A percentile compares a stretch with the other conserved stretches of the same genome.
Conservation (phyloP, 2,888 invertebrate genomes). For the Oscheius sp. region DNA sequence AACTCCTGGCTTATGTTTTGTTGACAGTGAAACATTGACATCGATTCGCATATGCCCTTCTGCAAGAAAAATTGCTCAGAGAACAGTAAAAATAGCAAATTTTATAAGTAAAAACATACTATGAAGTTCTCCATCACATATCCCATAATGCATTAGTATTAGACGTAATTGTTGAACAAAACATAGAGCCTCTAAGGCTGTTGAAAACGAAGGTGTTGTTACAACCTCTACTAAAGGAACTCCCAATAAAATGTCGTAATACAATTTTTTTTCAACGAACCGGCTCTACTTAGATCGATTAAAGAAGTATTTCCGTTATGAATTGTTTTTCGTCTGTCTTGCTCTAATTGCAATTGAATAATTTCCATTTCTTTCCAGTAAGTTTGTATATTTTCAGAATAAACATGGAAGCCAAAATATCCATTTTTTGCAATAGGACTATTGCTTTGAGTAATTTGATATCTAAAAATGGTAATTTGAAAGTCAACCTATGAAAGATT, state of each 20-base stretch:
- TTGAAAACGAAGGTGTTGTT: conserved; percentile 88
- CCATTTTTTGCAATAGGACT: conserved; percentile 86
- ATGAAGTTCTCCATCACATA: conserved; percentile 94
- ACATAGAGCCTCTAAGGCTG: conserved; percentile 90
- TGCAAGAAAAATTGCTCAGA: conserved; percentile 38
- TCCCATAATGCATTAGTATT: conserved; percentile 82
- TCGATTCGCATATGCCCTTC: conserved; percentile 95
- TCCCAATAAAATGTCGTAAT: too few species aligned
- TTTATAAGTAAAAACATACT: too few species aligned
- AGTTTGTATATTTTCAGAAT: conserved; percentile 39
- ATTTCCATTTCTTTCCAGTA: conserved; percentile 73
- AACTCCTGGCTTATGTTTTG: conserved; percentile 73
- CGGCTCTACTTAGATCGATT: conserved; percentile 94
- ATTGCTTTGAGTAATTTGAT: conserved; percentile 96
- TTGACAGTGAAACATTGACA: conserved; percentile 89
- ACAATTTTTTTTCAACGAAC: too few species aligned
- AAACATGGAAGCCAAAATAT: conserved; percentile 74
- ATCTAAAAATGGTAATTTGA: conserved; percentile 74
- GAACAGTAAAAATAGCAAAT: conserved; percentile 10
- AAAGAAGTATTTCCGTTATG: conserved; percentile 80
- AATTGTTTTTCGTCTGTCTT: conserved; percentile 95
- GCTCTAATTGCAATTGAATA: conserved; percentile 91
- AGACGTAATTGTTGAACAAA: conserved; percentile 86
- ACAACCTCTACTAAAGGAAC: conserved; percentile 87
- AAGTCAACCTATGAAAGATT: background rate